Evolutionary conservation across 2,797 vertebrate species (phyloP), one percentile per base, ranked within the genome.

Genomic region (Taeniopygia guttata): DNA sequence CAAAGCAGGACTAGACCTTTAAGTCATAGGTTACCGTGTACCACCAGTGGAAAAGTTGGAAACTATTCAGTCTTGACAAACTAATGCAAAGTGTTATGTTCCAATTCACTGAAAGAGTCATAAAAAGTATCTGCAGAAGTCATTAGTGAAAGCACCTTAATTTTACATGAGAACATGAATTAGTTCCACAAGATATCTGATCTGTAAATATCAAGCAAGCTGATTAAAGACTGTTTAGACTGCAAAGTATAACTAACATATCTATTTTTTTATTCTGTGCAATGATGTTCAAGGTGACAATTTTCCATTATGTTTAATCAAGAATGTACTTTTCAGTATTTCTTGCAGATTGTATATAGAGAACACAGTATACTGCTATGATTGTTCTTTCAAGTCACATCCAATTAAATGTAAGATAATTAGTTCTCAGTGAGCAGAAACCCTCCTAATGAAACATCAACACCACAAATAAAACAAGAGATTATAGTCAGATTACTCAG

Each of bases 151-250:
- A 95, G 59, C 22, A 82, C 20, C 48, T 84, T 82, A 73, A 84
- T 88, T 86, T 76, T 48, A 91, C 18, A 12, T 67, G 87, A 29
- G n/a, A 90, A 91, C 21, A 60, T 48, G 26, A 90, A 86, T 82
- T 67, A 89, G 48, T 74, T 90, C 42, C 52, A 84, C 21, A 43
- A 87, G 63, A 60, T 59, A 79, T 29, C n/a, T 89, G 52, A 84
- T 63, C 74, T 82, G 48, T 82, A 92, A 95, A 79, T 76, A 95
- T 55, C 48, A 89, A 92, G 70, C 78, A 89, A 79, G 32, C 13
- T 84, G 43, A 86, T 86, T 27, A 93, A 36, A 69, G 30, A 52
- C 62, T 72, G 30, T 59, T 87, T 70, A 87, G 77, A 69, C 8
- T 59, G 38, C 30, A 84, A 56, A 51, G 93, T 89, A 56, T 20